Conservation (phyloP, 1,140 invertebrate species). For the Asobara japonica region DNA sequence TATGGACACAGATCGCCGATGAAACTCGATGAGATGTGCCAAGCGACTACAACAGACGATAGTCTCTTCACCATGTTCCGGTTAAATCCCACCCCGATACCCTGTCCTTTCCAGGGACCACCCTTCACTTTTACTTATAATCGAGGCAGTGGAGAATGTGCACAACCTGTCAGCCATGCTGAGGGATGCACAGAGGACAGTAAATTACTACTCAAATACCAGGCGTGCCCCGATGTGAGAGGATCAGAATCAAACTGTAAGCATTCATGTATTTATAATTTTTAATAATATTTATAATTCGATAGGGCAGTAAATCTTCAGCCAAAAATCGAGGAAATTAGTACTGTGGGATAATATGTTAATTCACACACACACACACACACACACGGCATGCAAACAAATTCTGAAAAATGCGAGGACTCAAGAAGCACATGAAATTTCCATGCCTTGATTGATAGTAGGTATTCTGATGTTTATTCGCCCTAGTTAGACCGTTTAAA, state of each 20-base stretch:
- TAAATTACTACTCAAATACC: constrained; percentile 72
- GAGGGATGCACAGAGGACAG: constrained; percentile 74
- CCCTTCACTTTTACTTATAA: constrained; percentile 85
- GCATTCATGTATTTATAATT: no score
- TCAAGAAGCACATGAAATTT: no score
- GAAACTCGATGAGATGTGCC: constrained; percentile 71
- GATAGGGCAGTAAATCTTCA: no score
- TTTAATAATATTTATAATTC: no score
- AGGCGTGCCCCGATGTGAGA: constrained; percentile 73
- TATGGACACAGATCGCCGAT: constrained; percentile 26
- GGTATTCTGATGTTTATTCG: no score
- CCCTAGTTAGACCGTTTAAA: no score
- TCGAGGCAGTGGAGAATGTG: constrained; percentile 72
- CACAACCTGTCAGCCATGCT: constrained; percentile 68
- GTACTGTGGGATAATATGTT: no score
- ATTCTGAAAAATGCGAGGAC: no score
- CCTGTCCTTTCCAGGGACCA: constrained; percentile 78
- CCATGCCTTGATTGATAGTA: no score
- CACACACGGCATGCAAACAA: no score
- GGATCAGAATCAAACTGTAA: constrained; percentile 68
- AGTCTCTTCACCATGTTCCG: constrained; percentile 79
- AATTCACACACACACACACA: no score
- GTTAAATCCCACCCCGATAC: constrained; percentile 72
- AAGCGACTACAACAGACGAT: constrained; percentile 76
- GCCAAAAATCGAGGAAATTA: no score